These are phyloP conservation scores for Flexamia atlantica DNA, from an alignment of 2,888 invertebrate species.

Conservation along the genomic window DNA sequence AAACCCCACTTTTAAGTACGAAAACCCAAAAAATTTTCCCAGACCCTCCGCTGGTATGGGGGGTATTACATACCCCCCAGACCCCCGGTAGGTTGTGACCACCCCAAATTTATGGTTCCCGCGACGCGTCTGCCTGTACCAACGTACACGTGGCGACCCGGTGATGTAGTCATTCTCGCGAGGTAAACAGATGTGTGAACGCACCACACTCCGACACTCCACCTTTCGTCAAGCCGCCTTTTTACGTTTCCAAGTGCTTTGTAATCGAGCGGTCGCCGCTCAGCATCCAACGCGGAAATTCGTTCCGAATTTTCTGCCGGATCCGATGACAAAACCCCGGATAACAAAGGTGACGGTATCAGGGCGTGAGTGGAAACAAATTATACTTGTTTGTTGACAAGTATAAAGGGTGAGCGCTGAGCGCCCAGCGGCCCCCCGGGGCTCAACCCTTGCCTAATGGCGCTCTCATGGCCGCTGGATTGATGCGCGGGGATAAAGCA, in stretches of 20 bases:
- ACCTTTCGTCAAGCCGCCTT: slow-evolving; percentile 34
- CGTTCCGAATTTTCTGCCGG: slow-evolving; percentile 54
- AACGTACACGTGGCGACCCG: too few species aligned
- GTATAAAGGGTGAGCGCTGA: slow-evolving; percentile 32
- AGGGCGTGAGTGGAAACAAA: slow-evolving; percentile 59
- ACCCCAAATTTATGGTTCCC: too few species aligned
- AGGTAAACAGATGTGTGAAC: not conserved
- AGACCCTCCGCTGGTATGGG: too few species aligned
- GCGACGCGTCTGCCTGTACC: too few species aligned
- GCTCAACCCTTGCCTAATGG: slow-evolving; percentile 14
- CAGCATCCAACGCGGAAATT: slow-evolving; percentile 43
- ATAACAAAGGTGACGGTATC: slow-evolving; percentile 37
- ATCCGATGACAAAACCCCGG: slow-evolving; percentile 42
- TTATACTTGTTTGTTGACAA: slow-evolving; percentile 59
- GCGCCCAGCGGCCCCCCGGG: slow-evolving; percentile 21
- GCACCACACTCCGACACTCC: not conserved
- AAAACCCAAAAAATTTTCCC: too few species aligned
- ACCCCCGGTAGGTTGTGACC: too few species aligned
- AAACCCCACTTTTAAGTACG: too few species aligned
- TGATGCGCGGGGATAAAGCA: slow-evolving; percentile 3
- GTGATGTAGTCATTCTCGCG: not conserved
- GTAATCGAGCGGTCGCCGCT: not conserved
- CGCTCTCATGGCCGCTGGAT: slow-evolving; percentile 4
- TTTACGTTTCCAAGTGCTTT: slow-evolving; percentile 24
- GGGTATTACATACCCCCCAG: too few species aligned